Evolutionary conservation across 2,113 vertebrate genomes (phyloP).

Genomic region (Tamias sibiricus): DNA sequence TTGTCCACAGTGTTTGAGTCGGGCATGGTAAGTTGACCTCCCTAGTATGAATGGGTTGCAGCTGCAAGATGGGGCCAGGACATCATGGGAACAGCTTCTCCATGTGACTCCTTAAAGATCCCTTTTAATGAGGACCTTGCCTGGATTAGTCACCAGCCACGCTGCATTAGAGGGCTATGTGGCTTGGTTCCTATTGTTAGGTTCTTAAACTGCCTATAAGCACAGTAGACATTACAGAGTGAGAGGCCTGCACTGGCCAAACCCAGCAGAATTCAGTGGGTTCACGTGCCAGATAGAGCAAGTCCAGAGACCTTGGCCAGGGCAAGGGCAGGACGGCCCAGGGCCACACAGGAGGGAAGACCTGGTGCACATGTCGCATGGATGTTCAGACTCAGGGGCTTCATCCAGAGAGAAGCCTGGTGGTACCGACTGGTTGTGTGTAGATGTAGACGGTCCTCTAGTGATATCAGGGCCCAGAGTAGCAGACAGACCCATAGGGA

Average conservation of each 20-base stretch:
- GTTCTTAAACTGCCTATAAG: background rate
- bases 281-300: background rate
- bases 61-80: no score
- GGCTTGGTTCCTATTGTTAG: no score
- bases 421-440: rapidly evolving
- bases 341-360: background rate
- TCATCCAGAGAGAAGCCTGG: background rate
- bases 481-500: background rate
- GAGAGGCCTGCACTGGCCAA: background rate
- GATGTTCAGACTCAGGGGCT: background rate
- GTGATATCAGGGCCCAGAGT: background rate
- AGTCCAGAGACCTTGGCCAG: background rate
- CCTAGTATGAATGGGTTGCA: background rate
- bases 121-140: background rate
- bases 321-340: no score
- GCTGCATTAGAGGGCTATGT: background rate
- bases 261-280: background rate
- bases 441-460: no score
- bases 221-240: background rate
- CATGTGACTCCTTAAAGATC: background rate
- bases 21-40: background rate
- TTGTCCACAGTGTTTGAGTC: background rate
- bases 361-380: no score
- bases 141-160: background rate
- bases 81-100: rapidly evolving